Evolutionary conservation across 2,888 invertebrate species (phyloP), one percentile per base, ranked within the genome.

Genomic region (Erebia ligea): DNA sequence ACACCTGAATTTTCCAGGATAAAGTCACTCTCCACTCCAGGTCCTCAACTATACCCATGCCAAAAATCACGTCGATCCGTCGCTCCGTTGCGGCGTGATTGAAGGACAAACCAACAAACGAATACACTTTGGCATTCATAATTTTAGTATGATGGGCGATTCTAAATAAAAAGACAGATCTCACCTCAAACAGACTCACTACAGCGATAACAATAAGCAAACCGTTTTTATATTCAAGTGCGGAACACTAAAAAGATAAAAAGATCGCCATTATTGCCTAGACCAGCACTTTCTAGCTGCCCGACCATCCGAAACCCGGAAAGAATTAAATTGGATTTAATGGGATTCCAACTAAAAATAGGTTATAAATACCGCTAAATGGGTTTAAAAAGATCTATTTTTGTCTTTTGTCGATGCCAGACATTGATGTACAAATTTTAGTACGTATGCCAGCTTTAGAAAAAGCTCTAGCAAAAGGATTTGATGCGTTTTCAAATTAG

Each of bases 261-360:
- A 78, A 75, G 70, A 72, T 71, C 50, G 68, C 73, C 69, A 72
- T 77, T 76, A 77, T 77, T 78, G 77, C 68, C 74, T 68, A 76
- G 77, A 75, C 77, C 65, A 69, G 69, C 73, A 76, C 76, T 78
- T 79, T 79, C 78, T 78, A 79, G 76, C 76, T 62, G 74, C 72
- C 45, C 72, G 67, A 19, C 67, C 72, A 67, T 63, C 73, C 73
- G 76, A 71, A 75, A 70, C 72, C 66, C 66, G 70, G 73, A 68
- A 72, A 65, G 69, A 75, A 75, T 75, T 77, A 69, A 73, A 73
- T 67, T 69, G 68, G 61, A 68, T 72, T 75, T 73, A 73, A 73
- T 72, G 72, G 70, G 72, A 68, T 65, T 54, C 59, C 52, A 57
- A 57, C 61, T 62, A 50, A 72, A 72, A 72, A 66, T 50, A 45